These are phyloP conservation scores for Callospermophilus lateralis DNA, from an alignment of 2,113 vertebrate species.

Conservation along the genomic window DNA sequence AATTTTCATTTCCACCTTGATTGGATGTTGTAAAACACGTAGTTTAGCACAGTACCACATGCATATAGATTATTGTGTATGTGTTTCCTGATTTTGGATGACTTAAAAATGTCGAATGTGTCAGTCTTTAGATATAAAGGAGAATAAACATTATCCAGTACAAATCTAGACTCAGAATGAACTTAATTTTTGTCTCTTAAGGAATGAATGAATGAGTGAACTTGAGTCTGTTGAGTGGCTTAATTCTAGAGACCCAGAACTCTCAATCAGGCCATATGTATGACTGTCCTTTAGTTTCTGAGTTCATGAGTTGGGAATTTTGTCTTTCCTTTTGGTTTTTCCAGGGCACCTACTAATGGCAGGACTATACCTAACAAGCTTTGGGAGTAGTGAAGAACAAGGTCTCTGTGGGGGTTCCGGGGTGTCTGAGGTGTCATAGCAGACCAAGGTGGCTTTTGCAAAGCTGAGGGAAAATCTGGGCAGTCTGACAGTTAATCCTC, in stretches of 20 bases:
- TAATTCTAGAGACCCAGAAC: neutral
- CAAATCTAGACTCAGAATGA: neutral
- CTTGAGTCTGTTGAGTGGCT: neutral
- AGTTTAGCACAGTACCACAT: neutral
- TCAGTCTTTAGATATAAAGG: neutral
- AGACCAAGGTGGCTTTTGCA: neutral
- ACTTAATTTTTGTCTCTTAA: neutral
- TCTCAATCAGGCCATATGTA: neutral
- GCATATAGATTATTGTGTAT: neutral
- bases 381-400: neutral
- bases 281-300: neutral
- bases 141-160: neutral
- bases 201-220: neutral
- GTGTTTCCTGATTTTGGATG: neutral
- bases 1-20: neutral
- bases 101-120: neutral
- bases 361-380: neutral
- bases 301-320: neutral
- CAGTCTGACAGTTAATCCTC: neutral
- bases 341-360: fast-evolving
- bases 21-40: neutral
- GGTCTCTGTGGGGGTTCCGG: neutral
- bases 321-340: neutral
- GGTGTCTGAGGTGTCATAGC: neutral
- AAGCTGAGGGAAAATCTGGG: neutral